Base-by-base conservation (phyloP, 2,113 vertebrate genomes). In the Pteronura brasiliensis region DNA sequence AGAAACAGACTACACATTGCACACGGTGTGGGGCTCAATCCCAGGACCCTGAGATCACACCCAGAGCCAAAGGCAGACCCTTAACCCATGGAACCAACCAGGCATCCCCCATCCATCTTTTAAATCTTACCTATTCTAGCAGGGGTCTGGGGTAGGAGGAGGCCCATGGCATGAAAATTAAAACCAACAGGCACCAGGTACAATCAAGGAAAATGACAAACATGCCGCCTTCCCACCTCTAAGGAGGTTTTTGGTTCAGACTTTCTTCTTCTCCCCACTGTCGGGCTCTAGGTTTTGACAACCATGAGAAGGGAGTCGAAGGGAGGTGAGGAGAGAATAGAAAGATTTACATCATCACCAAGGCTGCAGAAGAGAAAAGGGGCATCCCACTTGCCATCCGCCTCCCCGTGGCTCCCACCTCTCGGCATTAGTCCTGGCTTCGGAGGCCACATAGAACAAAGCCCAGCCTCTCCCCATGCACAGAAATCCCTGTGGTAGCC, bases 381-480 rank as follows among this genome's bases (percentile, higher is more conserved):
- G 59, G 18, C 12, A 4, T 9, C 3, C 4, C 31, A 5, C 18
- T 34, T 52, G 71, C 55, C 67, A 34, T 20, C 55, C 4, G 29
- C 13, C 27, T 83, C 86, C 13, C 17, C 6, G 42, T 1, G 39
- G 36, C 29, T n/a, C 61, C 15, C 29, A 23, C 20, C 1, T 39
- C 4, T 17, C 18, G 27, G 57, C 5, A 0, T 8, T 2, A 6
- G n/a, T 4, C 21, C 34, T 12, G 31, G 21, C 72, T 77, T 23
- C 34, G 8, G 76, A 49, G 34, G 25, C 57, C 63, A 21, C 18
- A 0, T 4, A 13, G 10, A 1, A 3, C 6, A 6, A 25, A 63
- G 79, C 2, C 34, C 42, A 36, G 25, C 18, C 10, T 17, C 27
- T 47, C 31, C 23, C 4, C 0, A 0, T 7, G 25, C 15, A 25